phyloP scores from a whole-genome alignment of 2,888 invertebrate species.

The Oscheius sp. region DNA sequence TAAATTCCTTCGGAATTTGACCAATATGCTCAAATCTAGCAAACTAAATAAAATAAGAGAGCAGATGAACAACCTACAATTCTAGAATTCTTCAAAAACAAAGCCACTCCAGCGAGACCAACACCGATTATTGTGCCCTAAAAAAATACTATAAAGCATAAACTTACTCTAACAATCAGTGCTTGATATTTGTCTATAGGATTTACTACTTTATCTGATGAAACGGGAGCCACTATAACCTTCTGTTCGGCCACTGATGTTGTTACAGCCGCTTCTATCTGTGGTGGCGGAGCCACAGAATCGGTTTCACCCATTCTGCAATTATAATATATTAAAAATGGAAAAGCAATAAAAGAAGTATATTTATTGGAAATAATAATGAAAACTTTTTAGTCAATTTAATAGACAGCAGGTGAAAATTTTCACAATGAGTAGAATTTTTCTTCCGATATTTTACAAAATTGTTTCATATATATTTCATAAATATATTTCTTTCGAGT shows the following conservation, averaged over 20 bases:
- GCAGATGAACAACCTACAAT: constrained; percentile 52
- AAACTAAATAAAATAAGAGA: constrained; percentile 52
- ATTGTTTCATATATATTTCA: no score
- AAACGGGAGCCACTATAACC: neutral
- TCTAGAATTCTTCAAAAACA: constrained; percentile 66
- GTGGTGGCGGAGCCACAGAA: constrained; percentile 20
- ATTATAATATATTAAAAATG: no score
- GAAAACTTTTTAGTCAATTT: neutral
- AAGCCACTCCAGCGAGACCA: constrained; percentile 61
- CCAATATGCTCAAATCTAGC: constrained; percentile 66
- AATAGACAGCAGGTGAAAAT: neutral
- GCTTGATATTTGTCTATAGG: constrained; percentile 63
- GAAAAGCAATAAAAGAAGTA: neutral
- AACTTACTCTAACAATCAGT: constrained; percentile 59
- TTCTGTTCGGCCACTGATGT: constrained; percentile 3
- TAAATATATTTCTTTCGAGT: no score
- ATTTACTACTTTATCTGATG: constrained; percentile 44
- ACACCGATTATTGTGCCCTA: constrained; percentile 68
- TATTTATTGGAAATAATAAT: neutral
- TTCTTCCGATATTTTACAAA: no score
- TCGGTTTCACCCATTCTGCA: constrained; percentile 35
- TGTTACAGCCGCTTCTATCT: constrained; percentile 2
- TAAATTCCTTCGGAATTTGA: constrained; percentile 68
- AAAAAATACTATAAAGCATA: constrained; percentile 28
- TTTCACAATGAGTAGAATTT: no score